A percentile compares a stretch with the other conserved stretches of the same genome.
Evolutionary conservation across 1,140 invertebrate genomes (phyloP).

Genomic region (Drosophila bipectinata): DNA sequence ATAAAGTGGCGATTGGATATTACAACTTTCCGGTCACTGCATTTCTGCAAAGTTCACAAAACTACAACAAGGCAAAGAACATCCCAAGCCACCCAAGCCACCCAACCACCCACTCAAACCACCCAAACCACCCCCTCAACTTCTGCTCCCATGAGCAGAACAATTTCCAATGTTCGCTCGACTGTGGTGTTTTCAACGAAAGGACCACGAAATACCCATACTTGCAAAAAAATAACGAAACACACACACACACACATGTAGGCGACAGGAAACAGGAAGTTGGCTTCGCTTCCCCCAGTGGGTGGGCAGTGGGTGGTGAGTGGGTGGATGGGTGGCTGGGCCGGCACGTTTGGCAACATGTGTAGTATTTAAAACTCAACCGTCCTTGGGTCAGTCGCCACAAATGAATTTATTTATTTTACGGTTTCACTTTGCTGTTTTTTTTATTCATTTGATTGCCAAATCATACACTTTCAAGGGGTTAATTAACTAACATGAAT

Average conservation of each 20-base stretch:
- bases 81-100: not conserved
- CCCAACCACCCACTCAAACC: not conserved
- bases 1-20: slow-evolving; percentile 82
- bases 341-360: slow-evolving; percentile 67
- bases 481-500: not conserved
- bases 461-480: not conserved
- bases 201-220: not conserved
- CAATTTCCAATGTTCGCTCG: slow-evolving; percentile 79
- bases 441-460: not conserved
- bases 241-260: not conserved
- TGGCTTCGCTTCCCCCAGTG: slow-evolving; percentile 40
- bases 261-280: slow-evolving; percentile 52
- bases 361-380: slow-evolving; percentile 75
- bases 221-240: not conserved
- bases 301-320: not conserved
- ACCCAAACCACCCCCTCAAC: not conserved
- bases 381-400: slow-evolving; percentile 66
- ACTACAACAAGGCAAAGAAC: slow-evolving; percentile 44
- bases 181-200: slow-evolving; percentile 59
- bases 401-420: slow-evolving; percentile 80
- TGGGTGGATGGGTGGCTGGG: not conserved
- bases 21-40: slow-evolving; percentile 80
- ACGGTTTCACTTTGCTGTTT: slow-evolving; percentile 42
- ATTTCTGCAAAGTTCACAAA: slow-evolving; percentile 82
- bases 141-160: slow-evolving; percentile 79